A percentile compares a stretch with the other conserved stretches of the same genome.
phyloP scores from a whole-genome alignment of 2,113 vertebrate genomes.

The Nibea coibor region DNA sequence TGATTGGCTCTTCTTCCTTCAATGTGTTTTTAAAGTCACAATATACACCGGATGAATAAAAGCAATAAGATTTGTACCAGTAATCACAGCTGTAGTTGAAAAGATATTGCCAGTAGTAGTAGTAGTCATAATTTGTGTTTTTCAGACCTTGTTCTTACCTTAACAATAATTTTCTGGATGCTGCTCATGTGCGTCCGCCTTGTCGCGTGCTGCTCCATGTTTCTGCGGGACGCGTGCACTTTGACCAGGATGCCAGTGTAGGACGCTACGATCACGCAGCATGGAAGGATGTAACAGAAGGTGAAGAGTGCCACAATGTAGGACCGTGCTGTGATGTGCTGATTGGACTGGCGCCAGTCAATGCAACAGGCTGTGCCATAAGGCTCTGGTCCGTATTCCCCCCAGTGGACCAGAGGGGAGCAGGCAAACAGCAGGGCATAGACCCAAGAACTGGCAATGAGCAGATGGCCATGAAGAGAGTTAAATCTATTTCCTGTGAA shows the following conservation, averaged over 20 bases:
- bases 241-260: constrained; percentile 83
- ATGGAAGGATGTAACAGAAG: constrained; percentile 86
- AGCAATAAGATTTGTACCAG: background rate
- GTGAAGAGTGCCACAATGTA: constrained; percentile 82
- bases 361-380: constrained; percentile 89
- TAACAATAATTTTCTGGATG: constrained; percentile 81
- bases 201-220: constrained; percentile 77
- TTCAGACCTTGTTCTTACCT: constrained; percentile 74
- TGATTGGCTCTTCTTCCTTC: background rate
- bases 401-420: constrained; percentile 84
- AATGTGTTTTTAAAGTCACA: background rate
- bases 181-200: constrained; percentile 75
- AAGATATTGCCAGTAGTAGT: background rate
- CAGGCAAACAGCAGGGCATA: constrained; percentile 84
- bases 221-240: constrained; percentile 81
- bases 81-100: background rate
- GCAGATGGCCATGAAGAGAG: constrained; percentile 70
- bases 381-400: constrained; percentile 84
- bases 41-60: background rate
- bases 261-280: constrained; percentile 81
- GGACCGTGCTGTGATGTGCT: constrained; percentile 73
- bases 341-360: constrained; percentile 82
- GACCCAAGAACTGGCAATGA: constrained; percentile 81
- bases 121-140: background rate
- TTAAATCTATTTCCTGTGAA: constrained; percentile 84